Conservation (phyloP, 2,888 invertebrate genomes). For the Epiperipatus broadwayi region DNA sequence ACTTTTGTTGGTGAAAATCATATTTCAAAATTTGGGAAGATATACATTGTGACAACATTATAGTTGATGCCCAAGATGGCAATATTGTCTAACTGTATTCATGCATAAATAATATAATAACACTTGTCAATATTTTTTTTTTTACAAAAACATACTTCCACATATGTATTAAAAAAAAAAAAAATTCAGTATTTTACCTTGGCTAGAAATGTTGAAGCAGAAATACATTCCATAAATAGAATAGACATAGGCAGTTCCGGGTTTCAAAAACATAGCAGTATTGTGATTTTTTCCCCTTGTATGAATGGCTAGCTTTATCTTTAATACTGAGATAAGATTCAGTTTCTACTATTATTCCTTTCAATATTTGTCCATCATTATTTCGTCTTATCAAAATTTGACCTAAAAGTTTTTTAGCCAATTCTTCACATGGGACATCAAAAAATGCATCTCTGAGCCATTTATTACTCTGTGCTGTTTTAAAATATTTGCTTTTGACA, state of each 20-base stretch:
- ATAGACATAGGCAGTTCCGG: slow-evolving; percentile 50
- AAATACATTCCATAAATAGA: slow-evolving; percentile 53
- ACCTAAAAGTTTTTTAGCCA: slow-evolving; percentile 35
- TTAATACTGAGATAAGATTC: slow-evolving; percentile 46
- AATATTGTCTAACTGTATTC: too few species aligned
- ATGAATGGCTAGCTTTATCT: slow-evolving; percentile 47
- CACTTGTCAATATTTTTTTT: too few species aligned
- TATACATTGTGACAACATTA: too few species aligned
- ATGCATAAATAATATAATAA: too few species aligned
- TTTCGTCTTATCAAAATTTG: slow-evolving; percentile 39
- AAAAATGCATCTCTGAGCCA: slow-evolving; percentile 7
- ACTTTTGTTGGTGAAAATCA: too few species aligned
- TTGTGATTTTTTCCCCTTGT: slow-evolving; percentile 37
- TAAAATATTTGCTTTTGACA: too few species aligned
- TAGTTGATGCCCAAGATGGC: too few species aligned
- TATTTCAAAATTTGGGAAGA: too few species aligned
- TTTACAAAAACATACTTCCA: neutral
- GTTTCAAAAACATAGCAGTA: slow-evolving; percentile 46
- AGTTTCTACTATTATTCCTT: slow-evolving; percentile 49
- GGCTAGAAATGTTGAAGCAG: slow-evolving; percentile 49
- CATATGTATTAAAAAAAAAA: slow-evolving; percentile 11
- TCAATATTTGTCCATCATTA: slow-evolving; percentile 32
- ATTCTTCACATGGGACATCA: slow-evolving; percentile 8
- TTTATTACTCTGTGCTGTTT: too few species aligned
- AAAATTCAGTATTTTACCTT: too few species aligned